These are phyloP conservation scores for Drosophila rhopaloa DNA, from an alignment of 1,140 invertebrate genomes.

Conservation along the genomic window DNA sequence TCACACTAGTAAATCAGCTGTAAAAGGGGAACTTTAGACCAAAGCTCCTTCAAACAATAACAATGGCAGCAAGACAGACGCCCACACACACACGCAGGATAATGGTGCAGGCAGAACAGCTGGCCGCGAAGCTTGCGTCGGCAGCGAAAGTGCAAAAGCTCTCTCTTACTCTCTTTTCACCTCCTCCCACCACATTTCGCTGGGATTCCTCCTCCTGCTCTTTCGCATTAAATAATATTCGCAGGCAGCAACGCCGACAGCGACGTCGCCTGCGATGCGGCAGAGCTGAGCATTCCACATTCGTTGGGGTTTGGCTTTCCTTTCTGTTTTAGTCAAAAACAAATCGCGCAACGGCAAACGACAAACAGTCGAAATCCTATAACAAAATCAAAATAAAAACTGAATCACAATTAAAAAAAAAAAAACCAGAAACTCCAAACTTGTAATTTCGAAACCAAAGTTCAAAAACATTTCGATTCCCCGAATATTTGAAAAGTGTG, in stretches of 20 bases:
- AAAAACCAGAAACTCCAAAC: conserved; percentile 5
- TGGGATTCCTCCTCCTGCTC: conserved; percentile 27
- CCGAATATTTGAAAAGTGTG: conserved; percentile 26
- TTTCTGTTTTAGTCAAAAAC: conserved; percentile 71
- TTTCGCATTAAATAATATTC: conserved; percentile 74
- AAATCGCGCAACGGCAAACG: conserved; percentile 61
- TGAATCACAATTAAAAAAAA: not conserved
- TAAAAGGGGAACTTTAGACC: conserved; percentile 10
- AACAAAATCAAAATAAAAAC: conserved; percentile 12
- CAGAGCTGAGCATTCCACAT: conserved; percentile 59
- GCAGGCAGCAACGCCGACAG: conserved; percentile 29
- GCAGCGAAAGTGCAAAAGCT: conserved; percentile 52
- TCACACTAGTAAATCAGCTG: conserved; percentile 17
- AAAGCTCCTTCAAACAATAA: conserved; percentile 23
- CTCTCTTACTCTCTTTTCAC: conserved; percentile 9
- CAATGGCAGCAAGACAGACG: conserved; percentile 7
- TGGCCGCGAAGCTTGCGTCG: conserved; percentile 28
- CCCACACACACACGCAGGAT: conserved; percentile 18
- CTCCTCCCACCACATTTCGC: not conserved
- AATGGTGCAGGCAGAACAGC: conserved; percentile 27
- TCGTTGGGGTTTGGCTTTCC: conserved; percentile 34
- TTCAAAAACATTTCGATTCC: conserved; percentile 1
- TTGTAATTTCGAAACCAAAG: not conserved
- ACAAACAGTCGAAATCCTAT: conserved; percentile 11
- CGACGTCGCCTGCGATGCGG: conserved; percentile 30